Evolutionary conservation across 2,113 vertebrate genomes (phyloP), one percentile per base, ranked within the genome.

Genomic region (Microtus montanus): DNA sequence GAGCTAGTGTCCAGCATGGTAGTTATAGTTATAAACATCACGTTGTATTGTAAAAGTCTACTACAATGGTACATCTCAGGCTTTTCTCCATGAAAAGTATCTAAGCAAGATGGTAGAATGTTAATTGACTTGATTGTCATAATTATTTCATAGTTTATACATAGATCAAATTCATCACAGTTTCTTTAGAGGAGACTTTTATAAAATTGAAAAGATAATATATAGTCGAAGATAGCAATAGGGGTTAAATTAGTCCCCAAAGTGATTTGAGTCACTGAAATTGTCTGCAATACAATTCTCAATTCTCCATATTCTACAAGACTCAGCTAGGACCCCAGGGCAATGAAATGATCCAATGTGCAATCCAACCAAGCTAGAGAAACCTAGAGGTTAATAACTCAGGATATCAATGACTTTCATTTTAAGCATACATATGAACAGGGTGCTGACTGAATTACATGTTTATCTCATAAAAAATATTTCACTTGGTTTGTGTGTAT

Each of bases 381-480:
- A 13, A 44, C 22, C 89, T 44, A 78, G 11, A 26, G 35, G 44
- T 63, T 41, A 71, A 71, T 68, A 94, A 33, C 89, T 93, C 70
- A 94, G 94, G 78, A 49, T 12, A 79, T 54, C 30, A 8, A 47
- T 33, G 83, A 68, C 22, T 78, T 74, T 13, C 44, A 44, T 89
- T 92, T 35, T 35, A 11, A 83, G 12, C 35, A 20, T 28, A 54
- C 47, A 89, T 73, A 86, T 38, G 26, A 63, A 38, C 33, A 77
- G 33, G 4, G 24, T 49, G 14, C 38, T 89, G 66, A 73, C 26
- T 47, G 24, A 82, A 38, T 85, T 73, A 58, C 2, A 66, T 30
- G 92, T 93, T 64, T 74, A 84, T 71, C 70, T 75, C 17, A 33
- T 44, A 84, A 92, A 33, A 38, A 84, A 87, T 58, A 84, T 82